Evolutionary conservation across 2,113 vertebrate genomes (phyloP), one percentile per base, ranked within the genome.

Genomic region (Oceanodroma tethys): DNA sequence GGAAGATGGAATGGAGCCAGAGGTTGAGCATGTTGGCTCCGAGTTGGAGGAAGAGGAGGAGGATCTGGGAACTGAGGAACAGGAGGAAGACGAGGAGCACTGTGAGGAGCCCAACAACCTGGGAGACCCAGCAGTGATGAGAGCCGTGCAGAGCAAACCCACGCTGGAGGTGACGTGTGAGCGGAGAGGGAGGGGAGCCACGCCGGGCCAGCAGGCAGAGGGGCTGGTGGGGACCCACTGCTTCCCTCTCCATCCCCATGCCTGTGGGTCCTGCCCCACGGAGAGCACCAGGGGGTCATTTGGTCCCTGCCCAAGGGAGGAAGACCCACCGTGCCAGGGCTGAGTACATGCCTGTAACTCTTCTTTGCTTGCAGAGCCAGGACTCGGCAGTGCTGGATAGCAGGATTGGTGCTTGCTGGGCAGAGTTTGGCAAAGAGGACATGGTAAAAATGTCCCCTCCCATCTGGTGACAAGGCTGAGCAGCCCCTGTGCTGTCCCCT

Each of bases 81-180:
- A 72, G 38, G 74, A 80, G 71, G 62, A 68, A 90, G 81, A 98
- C 75, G 17, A 97, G 97, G 79, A 95, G 38, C 81, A 58, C 16
- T 81, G 27, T 0, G 93, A 96, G 42, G 95, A 97, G 30, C 91
- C 66, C 19, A 80, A 60, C 9, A 96, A 98, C 62, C 97, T 99
- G 82, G 97, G 98, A 68, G 99, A 99, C 92, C 99, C 99, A 7
- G 99, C 99, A 5, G 98, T 99, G 94, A 98, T 99, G 93, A 98
- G 96, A 81, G 99, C 97, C 1, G 98, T 99, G 59, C 98, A 98
- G 74, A 98, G 98, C 21, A 97, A 98, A 19, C 98, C 97, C n/a
- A 98, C 98, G 0, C 58, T 98, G 29, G 99, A 99, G 99, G 99
- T 99, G 93, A 97, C 1, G 10, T 3, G 4, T 32, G 81, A 71